Evolutionary conservation across 2,113 vertebrate species (phyloP).

Genomic region (Puffinus mauretanicus): DNA sequence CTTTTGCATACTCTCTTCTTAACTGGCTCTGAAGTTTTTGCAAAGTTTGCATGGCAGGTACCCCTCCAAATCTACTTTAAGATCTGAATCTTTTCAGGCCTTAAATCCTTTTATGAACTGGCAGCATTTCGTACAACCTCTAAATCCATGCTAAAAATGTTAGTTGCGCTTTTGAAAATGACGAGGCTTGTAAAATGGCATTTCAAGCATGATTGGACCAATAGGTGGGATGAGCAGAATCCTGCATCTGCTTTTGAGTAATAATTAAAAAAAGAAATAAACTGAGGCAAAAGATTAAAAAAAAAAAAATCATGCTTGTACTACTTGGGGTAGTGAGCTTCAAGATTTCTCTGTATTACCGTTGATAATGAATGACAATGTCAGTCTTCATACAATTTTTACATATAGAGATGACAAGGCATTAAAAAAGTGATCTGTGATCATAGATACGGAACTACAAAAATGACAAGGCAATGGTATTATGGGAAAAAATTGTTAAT

Average conservation of each 20-base stretch:
- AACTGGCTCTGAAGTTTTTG: background rate
- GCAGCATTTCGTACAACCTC: background rate
- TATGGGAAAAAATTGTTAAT: background rate
- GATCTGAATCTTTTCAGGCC: background rate
- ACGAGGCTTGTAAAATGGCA: background rate
- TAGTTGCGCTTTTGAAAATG: background rate
- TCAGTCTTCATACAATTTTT: background rate
- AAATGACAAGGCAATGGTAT: background rate
- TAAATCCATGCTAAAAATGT: background rate
- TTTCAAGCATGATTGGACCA: background rate
- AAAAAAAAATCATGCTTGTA: background rate
- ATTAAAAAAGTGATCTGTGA: no score
- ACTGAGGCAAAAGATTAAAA: background rate
- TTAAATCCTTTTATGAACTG: background rate
- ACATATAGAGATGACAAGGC: background rate
- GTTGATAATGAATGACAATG: background rate
- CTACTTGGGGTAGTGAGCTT: background rate
- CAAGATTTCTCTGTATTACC: background rate
- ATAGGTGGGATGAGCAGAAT: background rate
- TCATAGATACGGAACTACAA: no score
- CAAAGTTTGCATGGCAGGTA: background rate
- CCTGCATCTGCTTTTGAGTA: background rate
- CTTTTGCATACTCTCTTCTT: background rate
- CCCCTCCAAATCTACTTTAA: background rate
- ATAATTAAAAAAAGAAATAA: background rate